Conservation (phyloP, 1,140 invertebrate genomes). For the Trichonephila inaurata region DNA sequence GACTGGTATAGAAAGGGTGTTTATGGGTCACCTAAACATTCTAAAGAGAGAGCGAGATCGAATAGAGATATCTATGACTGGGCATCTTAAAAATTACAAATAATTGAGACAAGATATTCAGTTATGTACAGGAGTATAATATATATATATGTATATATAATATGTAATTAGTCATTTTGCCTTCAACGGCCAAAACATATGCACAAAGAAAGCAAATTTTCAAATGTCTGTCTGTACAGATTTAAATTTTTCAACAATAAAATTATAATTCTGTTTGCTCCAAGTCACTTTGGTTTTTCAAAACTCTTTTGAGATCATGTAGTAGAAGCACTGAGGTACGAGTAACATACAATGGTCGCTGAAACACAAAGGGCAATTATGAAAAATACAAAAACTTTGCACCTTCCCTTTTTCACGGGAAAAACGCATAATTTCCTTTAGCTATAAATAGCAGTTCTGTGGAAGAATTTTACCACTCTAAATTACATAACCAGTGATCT, state of each 20-base stretch:
- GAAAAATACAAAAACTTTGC: slow-evolving; percentile 56
- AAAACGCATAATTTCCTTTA: slow-evolving; percentile 37
- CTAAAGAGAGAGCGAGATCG: slow-evolving; percentile 48
- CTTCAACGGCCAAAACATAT: slow-evolving; percentile 56
- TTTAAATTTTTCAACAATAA: slow-evolving; percentile 41
- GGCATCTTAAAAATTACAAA: slow-evolving; percentile 62
- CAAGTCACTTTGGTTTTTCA: background rate
- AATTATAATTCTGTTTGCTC: slow-evolving; percentile 34
- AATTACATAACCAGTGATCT: slow-evolving; percentile 76
- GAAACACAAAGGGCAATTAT: slow-evolving; percentile 44
- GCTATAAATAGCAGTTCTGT: slow-evolving; percentile 74
- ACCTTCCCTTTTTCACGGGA: background rate
- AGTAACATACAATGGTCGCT: slow-evolving; percentile 54
- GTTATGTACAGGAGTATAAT: slow-evolving; percentile 71
- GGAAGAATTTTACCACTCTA: slow-evolving; percentile 74
- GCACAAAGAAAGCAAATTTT: slow-evolving; percentile 34
- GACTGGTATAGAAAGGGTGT: slow-evolving; percentile 38
- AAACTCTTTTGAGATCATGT: slow-evolving; percentile 29
- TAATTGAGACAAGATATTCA: slow-evolving; percentile 68
- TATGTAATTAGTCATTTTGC: slow-evolving; percentile 49
- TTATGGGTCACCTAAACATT: slow-evolving; percentile 22
- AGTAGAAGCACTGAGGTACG: slow-evolving; percentile 66
- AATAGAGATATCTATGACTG: slow-evolving; percentile 65
- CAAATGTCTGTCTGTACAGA: slow-evolving; percentile 60
- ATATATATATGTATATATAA: slow-evolving; percentile 72